Base-by-base conservation (phyloP, 1,140 invertebrate genomes). In the Caenorhabditis briggsae region DNA sequence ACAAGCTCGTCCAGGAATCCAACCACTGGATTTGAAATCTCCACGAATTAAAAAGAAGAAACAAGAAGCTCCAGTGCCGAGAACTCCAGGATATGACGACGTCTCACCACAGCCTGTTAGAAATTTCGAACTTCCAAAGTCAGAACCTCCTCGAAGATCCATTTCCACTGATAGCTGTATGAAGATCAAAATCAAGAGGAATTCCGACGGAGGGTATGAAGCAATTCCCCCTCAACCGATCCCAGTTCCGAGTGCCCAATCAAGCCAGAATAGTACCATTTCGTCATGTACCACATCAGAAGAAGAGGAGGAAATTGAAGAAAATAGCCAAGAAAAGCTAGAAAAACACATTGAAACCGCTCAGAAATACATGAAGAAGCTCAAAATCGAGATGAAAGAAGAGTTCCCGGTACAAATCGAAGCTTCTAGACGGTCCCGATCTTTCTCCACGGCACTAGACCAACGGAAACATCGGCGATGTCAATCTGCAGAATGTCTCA, bases 401-500 rank as follows among this genome's bases (percentile, higher is more conserved):
- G 33, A 33, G 50, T 78, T 20, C 23, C 70, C 70, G 3, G 20
- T 20, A 5, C 6, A 50, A 23, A 33, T 78, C 9, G n/a, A 20
- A 50, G 43, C n/a, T 1, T 5, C n/a, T 12, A 46, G 70, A 23
- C 7, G 20, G 2, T 16, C n/a, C 41, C 43, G 46, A 23, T 12
- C 6, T 12, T 50, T 50, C 14, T 0, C 70, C 2, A 9, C 12
- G 8, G 46, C 70, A 50, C 46, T 78, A 9, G 53, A 48, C 25
- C 43, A 50, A 8, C 43, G 70, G 23, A 78, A 78, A 9, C 50
- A 50, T n/a, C 70, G 70, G 25, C 46, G 70, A 23, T 78, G 70
- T 50, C 70, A 78, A 11, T 78, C 70, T 11, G 46, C 9, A 12
- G 70, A n/a, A 53, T 9, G 5, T 7, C 70, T 78, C 18, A 43